Evolutionary conservation across 2,888 invertebrate genomes (phyloP).

Genomic region (Parelbella ahira): DNA sequence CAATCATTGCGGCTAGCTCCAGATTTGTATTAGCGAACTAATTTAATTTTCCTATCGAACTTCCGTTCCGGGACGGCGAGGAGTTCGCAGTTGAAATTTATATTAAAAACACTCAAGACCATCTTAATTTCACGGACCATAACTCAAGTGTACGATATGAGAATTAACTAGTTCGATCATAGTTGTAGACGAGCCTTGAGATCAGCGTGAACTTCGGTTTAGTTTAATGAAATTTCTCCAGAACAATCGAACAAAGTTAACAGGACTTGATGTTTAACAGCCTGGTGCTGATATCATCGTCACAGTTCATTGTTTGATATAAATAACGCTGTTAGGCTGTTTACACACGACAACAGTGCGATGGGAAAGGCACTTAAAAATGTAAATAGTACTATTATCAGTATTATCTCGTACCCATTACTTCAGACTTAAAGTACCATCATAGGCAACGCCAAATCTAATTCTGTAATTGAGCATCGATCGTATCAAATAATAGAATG

Average conservation of each 20-base stretch:
- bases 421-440: too few species aligned
- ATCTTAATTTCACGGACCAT: conserved; percentile 21
- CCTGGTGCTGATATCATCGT: conserved; percentile 33
- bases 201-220: conserved; percentile 31
- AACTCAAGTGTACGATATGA: conserved; percentile 22
- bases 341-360: too few species aligned
- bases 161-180: conserved; percentile 31
- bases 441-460: too few species aligned
- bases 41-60: conserved; percentile 12
- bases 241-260: conserved; percentile 41
- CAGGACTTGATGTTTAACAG: conserved; percentile 21
- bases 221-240: conserved; percentile 47
- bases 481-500: too few species aligned
- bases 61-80: conserved; percentile 4
- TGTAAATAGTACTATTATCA: too few species aligned
- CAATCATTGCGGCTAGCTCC: too few species aligned
- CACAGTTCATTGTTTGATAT: conserved; percentile 25
- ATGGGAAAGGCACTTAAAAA: too few species aligned
- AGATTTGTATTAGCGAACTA: conserved; percentile 1
- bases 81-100: conserved; percentile 17
- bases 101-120: conserved; percentile 24
- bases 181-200: conserved; percentile 30
- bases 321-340: conserved; percentile 13
- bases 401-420: too few species aligned
- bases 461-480: too few species aligned